These are phyloP conservation scores for Argopecten irradians DNA, from an alignment of 1,140 invertebrate genomes.

Conservation along the genomic window DNA sequence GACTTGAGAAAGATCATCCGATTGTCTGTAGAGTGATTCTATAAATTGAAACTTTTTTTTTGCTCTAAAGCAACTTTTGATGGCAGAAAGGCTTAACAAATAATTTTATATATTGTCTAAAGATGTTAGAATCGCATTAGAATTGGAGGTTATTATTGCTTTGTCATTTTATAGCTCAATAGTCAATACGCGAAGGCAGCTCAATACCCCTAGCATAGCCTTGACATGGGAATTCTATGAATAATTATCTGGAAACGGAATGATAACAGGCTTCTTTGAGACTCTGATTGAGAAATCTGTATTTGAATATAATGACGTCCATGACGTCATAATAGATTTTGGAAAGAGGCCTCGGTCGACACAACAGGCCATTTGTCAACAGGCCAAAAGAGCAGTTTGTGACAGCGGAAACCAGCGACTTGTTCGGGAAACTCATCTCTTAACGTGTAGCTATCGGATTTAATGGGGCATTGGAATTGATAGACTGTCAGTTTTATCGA, in stretches of 20 bases:
- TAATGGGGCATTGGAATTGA: neutral
- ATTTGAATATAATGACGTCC: neutral
- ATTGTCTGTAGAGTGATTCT: no score
- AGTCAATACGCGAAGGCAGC: neutral
- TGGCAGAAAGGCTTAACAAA: no score
- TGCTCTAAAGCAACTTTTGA: no score
- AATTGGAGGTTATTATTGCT: no score
- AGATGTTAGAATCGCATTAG: no score
- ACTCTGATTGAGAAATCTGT: neutral
- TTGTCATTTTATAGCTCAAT: no score
- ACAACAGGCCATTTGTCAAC: neutral
- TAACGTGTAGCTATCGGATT: neutral
- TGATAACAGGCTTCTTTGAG: neutral
- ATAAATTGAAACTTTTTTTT: no score
- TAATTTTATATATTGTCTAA: no score
- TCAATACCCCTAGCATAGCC: neutral
- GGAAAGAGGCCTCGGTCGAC: neutral
- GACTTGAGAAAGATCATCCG: no score
- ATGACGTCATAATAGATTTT: neutral
- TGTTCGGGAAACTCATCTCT: neutral
- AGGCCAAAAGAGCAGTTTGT: constrained; percentile 7
- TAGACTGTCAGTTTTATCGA: neutral
- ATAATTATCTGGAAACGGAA: neutral
- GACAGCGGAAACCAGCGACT: neutral
- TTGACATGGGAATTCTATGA: neutral